Conservation (phyloP, 2,797 vertebrate species). For the Sebastes trivittatus region DNA sequence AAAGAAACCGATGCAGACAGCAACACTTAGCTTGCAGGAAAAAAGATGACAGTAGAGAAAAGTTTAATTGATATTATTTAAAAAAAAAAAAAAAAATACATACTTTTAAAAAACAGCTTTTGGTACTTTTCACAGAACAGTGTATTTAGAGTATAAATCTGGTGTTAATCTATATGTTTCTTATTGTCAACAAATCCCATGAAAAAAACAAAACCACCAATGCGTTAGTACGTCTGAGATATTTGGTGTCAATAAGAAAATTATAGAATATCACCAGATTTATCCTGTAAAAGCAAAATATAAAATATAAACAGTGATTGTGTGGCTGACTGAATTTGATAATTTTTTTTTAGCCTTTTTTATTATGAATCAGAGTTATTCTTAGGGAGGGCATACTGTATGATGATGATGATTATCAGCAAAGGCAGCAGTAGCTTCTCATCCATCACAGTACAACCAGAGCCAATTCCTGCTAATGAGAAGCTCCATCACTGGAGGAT, state of each 20-base stretch:
- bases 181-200: background rate
- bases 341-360: background rate
- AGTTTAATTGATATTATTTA: background rate
- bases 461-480: slow-evolving; percentile 47
- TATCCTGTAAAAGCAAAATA: background rate
- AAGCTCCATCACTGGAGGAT: slow-evolving; percentile 31
- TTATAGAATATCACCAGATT: background rate
- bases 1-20: slow-evolving; percentile 84
- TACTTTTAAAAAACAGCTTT: background rate
- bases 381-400: background rate
- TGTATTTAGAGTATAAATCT: background rate
- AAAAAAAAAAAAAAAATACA: background rate
- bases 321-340: background rate
- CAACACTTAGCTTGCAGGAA: slow-evolving; percentile 79
- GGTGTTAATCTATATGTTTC: background rate
- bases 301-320: background rate
- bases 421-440: slow-evolving; percentile 8
- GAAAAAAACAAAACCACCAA: background rate
- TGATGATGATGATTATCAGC: slow-evolving; percentile 8
- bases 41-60: slow-evolving; percentile 8
- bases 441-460: slow-evolving; percentile 32
- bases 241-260: background rate
- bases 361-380: background rate
- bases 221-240: background rate
- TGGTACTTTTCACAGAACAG: background rate